Percentiles rank a stretch among this genome's conserved stretches.
Conservation (phyloP, 2,888 invertebrate species). For the Palloptera scutellata region DNA sequence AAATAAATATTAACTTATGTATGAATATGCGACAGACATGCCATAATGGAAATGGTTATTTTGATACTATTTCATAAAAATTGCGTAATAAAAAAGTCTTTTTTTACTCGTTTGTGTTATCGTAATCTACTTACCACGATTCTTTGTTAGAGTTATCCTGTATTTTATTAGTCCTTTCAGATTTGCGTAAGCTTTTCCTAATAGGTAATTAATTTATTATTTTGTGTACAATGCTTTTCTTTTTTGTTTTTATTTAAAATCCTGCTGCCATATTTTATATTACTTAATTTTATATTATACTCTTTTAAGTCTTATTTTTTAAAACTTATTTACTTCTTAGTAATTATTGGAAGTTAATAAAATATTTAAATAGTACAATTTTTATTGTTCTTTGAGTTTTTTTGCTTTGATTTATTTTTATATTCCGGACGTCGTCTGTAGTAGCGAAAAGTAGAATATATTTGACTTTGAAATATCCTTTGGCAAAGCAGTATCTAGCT, state of each 20-base stretch:
- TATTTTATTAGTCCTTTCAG: too few species aligned
- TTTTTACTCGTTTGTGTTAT: too few species aligned
- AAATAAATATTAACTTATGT: too few species aligned
- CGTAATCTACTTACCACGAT: too few species aligned
- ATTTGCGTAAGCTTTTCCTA: neutral
- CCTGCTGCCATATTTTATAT: too few species aligned
- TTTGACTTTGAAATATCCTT: constrained; percentile 49
- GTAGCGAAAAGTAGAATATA: constrained; percentile 10
- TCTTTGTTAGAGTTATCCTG: too few species aligned
- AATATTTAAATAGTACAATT: neutral
- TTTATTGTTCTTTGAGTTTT: neutral
- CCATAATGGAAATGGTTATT: too few species aligned
- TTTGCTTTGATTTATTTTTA: neutral
- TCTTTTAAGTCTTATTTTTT: too few species aligned
- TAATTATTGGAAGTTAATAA: constrained; percentile 16
- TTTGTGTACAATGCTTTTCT: neutral
- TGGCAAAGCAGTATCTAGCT: constrained; percentile 20
- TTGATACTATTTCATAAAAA: neutral
- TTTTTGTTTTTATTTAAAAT: too few species aligned
- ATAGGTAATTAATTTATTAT: neutral
- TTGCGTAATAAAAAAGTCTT: constrained; percentile 12
- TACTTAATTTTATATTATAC: too few species aligned
- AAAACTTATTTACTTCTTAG: neutral
- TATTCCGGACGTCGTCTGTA: neutral
- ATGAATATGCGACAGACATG: too few species aligned